A percentile compares a stretch with the other conserved stretches of the same genome.
Evolutionary conservation across 2,113 vertebrate genomes (phyloP).

Genomic region (Peromyscus leucopus): DNA sequence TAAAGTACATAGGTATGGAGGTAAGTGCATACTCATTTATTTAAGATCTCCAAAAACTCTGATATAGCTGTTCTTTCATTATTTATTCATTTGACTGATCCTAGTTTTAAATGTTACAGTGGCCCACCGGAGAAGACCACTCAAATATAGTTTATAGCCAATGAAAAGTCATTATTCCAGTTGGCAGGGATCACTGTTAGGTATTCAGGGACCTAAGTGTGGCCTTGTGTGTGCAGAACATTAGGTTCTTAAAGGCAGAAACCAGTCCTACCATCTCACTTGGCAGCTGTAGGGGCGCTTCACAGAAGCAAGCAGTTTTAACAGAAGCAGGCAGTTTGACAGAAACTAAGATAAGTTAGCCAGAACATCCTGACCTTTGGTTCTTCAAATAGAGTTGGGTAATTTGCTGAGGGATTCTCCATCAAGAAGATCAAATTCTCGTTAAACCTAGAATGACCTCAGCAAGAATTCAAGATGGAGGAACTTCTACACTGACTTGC

Average conservation of each 20-base stretch:
- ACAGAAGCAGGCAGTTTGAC: neutral
- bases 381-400: neutral
- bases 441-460: neutral
- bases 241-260: neutral
- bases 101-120: neutral
- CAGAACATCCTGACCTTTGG: neutral
- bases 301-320: neutral
- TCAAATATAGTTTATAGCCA: neutral
- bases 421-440: neutral
- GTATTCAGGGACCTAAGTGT: neutral
- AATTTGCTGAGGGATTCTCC: neutral
- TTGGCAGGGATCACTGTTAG: fast-evolving
- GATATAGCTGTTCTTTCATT: neutral
- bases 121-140: neutral
- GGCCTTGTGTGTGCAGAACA: neutral
- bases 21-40: neutral
- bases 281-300: neutral
- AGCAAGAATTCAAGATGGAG: neutral
- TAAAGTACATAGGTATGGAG: neutral
- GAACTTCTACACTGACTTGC: neutral
- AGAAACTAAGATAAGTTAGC: neutral
- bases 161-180: neutral
- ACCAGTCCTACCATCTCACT: fast-evolving
- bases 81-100: neutral
- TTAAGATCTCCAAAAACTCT: neutral